phyloP scores from a whole-genome alignment of 2,797 vertebrate genomes.

The Heliangelus exortis region DNA sequence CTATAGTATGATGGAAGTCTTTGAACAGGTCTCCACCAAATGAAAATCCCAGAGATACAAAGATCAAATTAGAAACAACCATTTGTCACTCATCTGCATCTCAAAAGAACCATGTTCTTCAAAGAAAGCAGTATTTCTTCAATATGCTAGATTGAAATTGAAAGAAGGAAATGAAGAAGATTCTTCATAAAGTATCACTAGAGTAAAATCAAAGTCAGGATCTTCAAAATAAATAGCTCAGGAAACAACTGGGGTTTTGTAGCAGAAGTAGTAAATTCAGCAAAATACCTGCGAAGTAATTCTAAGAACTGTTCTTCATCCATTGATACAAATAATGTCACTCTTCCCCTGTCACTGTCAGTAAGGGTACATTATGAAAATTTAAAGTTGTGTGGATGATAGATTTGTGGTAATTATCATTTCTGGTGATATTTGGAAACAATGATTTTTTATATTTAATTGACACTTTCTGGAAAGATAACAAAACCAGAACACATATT shows the following conservation, averaged over 20 bases:
- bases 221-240: slow-evolving; percentile 56
- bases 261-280: slow-evolving; percentile 68
- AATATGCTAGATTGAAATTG: slow-evolving; percentile 61
- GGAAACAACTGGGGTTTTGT: slow-evolving; percentile 54
- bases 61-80: slow-evolving; percentile 46
- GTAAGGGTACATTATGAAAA: slow-evolving; percentile 14
- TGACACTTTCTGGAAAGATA: slow-evolving; percentile 31
- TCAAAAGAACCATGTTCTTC: slow-evolving; percentile 56
- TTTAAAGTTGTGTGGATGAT: slow-evolving; percentile 13
- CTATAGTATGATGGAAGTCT: slow-evolving; percentile 45
- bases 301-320: slow-evolving; percentile 13
- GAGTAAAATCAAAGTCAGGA: slow-evolving; percentile 66
- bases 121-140: slow-evolving; percentile 67
- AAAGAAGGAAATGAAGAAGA: slow-evolving; percentile 73
- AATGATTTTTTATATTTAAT: slow-evolving; percentile 58
- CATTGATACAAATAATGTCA: slow-evolving; percentile 8
- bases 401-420: slow-evolving; percentile 43
- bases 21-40: slow-evolving; percentile 31
- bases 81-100: slow-evolving; percentile 67
- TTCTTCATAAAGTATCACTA: slow-evolving; percentile 57
- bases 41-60: slow-evolving; percentile 47
- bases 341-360: slow-evolving; percentile 12
- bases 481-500: slow-evolving; percentile 7
- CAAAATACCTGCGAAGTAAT: slow-evolving; percentile 38
- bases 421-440: slow-evolving; percentile 16